phyloP scores from a whole-genome alignment of 2,797 vertebrate genomes.

The Echeneis naucrates region DNA sequence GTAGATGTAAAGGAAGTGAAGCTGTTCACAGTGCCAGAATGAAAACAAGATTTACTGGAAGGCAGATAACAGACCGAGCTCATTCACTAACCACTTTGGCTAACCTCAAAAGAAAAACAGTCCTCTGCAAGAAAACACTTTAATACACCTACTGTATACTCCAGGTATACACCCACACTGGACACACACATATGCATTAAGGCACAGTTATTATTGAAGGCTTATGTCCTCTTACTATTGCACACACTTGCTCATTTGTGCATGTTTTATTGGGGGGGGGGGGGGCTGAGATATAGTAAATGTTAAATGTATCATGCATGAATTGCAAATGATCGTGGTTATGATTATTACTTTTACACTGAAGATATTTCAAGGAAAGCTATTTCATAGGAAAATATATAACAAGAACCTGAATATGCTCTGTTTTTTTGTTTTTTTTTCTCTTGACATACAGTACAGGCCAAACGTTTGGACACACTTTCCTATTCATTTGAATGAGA shows the following conservation, averaged over 20 bases:
- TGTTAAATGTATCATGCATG: not conserved
- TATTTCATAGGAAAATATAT: too few species aligned
- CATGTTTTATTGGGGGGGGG: conserved; percentile 32
- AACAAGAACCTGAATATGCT: not conserved
- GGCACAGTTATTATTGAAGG: conserved; percentile 13
- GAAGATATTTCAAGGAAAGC: not conserved
- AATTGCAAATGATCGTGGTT: too few species aligned
- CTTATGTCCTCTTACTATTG: conserved; percentile 3
- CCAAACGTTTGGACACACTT: too few species aligned
- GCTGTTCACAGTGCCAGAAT: conserved; percentile 42
- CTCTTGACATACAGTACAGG: conserved; percentile 22
- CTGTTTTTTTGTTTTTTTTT: conserved; percentile 36
- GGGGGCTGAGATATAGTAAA: too few species aligned
- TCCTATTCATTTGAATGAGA: too few species aligned
- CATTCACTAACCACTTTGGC: conserved; percentile 70
- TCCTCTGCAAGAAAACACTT: conserved; percentile 26
- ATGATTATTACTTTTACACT: not conserved
- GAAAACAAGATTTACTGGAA: conserved; percentile 74
- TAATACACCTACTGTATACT: conserved; percentile 21
- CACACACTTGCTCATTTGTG: not conserved
- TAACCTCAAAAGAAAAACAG: conserved; percentile 68
- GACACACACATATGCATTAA: not conserved
- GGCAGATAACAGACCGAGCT: conserved; percentile 29
- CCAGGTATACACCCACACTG: not conserved
- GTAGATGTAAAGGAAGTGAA: conserved; percentile 13